Percentiles rank a stretch among this genome's conserved stretches.
Conservation (phyloP, 2,888 invertebrate species). For the Tyria jacobaeae region DNA sequence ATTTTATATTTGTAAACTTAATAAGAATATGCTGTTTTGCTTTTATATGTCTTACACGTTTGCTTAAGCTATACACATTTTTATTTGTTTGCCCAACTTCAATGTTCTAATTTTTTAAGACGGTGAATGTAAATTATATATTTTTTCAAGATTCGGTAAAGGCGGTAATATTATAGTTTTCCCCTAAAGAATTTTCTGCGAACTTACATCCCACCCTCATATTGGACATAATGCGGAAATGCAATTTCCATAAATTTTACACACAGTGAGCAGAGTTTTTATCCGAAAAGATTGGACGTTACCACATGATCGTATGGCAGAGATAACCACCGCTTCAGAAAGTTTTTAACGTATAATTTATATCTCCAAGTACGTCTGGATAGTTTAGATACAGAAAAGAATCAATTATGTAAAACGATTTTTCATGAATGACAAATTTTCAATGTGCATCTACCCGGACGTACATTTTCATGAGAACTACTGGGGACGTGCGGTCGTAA, state of each 20-base stretch:
- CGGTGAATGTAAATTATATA: neutral
- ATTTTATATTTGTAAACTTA: constrained; percentile 56
- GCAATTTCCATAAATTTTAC: constrained; percentile 87
- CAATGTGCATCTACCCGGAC: constrained; percentile 54
- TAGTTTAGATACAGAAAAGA: neutral
- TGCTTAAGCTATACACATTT: constrained; percentile 5
- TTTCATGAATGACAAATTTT: constrained; percentile 54
- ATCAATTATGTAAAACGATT: constrained; percentile 35
- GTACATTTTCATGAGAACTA: constrained; percentile 71
- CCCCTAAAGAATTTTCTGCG: constrained; percentile 52
- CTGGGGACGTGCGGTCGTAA: constrained; percentile 70
- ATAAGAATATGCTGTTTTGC: constrained; percentile 52
- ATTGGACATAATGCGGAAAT: constrained; percentile 79
- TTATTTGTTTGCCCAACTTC: constrained; percentile 4
- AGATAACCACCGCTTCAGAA: constrained; percentile 34
- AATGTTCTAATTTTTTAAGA: constrained; percentile 7
- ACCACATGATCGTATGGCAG: constrained; percentile 64
- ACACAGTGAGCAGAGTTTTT: constrained; percentile 78
- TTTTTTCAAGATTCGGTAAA: constrained; percentile 17
- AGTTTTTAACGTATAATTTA: neutral
- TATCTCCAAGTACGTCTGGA: neutral
- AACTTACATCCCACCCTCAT: constrained; percentile 66
- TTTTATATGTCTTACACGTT: constrained; percentile 21
- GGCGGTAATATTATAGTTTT: constrained; percentile 43
- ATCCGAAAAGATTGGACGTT: constrained; percentile 82